phyloP scores from a whole-genome alignment of 2,113 vertebrate genomes.

The Bubalus kerabau region DNA sequence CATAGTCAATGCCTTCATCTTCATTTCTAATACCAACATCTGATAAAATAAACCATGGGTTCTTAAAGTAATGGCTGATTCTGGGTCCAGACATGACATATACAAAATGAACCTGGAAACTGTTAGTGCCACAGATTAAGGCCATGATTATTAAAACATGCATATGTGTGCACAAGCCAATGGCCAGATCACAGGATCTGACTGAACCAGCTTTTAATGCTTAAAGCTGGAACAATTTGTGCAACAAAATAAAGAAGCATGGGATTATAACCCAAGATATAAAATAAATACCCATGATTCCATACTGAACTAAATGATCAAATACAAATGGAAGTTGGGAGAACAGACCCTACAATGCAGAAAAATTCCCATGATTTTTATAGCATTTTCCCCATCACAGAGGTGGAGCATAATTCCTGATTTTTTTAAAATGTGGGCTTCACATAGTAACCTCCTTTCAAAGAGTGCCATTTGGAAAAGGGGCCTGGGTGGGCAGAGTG shows the following conservation, averaged over 20 bases:
- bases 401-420: background rate
- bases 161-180: background rate
- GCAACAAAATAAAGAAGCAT: background rate
- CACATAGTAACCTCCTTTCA: background rate
- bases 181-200: background rate
- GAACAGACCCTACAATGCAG: background rate
- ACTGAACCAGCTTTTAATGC: background rate
- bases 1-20: background rate
- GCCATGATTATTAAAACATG: background rate
- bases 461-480: background rate
- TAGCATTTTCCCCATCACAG: background rate
- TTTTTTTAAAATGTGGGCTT: background rate
- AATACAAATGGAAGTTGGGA: background rate
- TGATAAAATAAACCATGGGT: background rate
- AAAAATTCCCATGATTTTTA: background rate
- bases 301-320: background rate
- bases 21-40: background rate
- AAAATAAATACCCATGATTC: background rate
- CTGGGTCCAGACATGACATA: background rate
- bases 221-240: background rate
- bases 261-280: background rate
- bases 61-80: background rate
- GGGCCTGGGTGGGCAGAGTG: accelerated
- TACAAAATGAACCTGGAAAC: background rate
- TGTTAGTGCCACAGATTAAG: background rate